Conservation (phyloP, 2,113 vertebrate species). For the Podarcis muralis region DNA sequence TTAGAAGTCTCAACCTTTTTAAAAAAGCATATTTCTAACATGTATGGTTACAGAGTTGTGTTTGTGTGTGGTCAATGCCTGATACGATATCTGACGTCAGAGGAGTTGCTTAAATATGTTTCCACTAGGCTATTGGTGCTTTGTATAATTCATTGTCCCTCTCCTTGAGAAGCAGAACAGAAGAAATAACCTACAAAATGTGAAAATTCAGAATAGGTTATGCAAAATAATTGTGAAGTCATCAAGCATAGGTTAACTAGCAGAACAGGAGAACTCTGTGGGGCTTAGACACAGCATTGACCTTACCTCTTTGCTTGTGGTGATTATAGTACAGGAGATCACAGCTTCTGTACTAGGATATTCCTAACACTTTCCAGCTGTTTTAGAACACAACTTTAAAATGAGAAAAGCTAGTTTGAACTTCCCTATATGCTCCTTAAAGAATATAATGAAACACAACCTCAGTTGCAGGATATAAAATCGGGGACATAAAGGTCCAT, state of each 20-base stretch:
- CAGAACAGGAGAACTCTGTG: not conserved
- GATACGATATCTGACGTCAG: not conserved
- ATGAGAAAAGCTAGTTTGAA: not conserved
- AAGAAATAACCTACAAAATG: not conserved
- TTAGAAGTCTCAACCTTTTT: not conserved
- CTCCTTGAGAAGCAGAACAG: not conserved
- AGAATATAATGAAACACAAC: not conserved
- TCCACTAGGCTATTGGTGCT: not conserved
- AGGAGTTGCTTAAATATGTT: not conserved
- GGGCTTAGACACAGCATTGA: not conserved
- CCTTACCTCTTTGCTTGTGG: not conserved
- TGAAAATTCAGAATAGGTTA: not conserved
- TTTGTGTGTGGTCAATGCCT: not conserved
- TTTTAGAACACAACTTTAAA: not conserved
- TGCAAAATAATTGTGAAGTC: not conserved
- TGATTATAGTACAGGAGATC: not conserved
- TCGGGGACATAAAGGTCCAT: not conserved
- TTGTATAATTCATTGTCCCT: not conserved
- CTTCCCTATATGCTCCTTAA: not conserved
- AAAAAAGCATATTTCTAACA: not conserved
- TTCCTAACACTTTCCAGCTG: not conserved
- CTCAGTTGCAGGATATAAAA: not conserved
- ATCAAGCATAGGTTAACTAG: not conserved
- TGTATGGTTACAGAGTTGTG: not conserved
- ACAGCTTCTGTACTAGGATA: not conserved